Evolutionary conservation across 2,797 vertebrate species (phyloP).

Genomic region (Tympanoctomys barrerae): DNA sequence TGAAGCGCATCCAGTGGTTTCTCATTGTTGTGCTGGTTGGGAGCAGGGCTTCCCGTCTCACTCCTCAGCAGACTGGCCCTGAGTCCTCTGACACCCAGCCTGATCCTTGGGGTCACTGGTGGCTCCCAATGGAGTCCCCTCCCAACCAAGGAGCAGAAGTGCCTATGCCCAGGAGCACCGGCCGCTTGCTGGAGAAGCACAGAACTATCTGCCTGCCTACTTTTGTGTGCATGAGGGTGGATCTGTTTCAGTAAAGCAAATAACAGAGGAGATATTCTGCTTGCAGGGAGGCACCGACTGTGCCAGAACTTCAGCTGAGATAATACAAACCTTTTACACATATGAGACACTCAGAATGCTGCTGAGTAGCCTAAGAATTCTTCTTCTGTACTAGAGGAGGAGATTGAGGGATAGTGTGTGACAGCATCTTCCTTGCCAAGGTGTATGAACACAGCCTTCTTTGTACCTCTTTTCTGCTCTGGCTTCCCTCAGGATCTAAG

Average conservation of each 20-base stretch:
- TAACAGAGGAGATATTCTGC: neutral
- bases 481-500: neutral
- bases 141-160: neutral
- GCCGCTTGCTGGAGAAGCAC: neutral
- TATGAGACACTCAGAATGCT: neutral
- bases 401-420: neutral
- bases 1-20: neutral
- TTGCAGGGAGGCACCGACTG: neutral
- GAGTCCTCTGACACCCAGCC: neutral
- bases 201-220: too few species aligned
- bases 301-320: neutral
- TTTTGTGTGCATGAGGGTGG: neutral
- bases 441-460: neutral
- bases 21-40: neutral
- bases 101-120: neutral
- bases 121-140: fast-evolving
- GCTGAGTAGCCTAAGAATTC: neutral
- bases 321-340: neutral
- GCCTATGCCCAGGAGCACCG: fast-evolving
- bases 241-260: neutral
- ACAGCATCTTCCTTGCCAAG: neutral
- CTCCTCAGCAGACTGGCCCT: neutral
- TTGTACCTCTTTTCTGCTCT: neutral
- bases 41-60: neutral
- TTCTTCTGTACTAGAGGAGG: neutral